A percentile compares a stretch with the other conserved stretches of the same genome.
These are phyloP conservation scores for Patella caerulea DNA, from an alignment of 2,888 invertebrate species.

Conservation along the genomic window DNA sequence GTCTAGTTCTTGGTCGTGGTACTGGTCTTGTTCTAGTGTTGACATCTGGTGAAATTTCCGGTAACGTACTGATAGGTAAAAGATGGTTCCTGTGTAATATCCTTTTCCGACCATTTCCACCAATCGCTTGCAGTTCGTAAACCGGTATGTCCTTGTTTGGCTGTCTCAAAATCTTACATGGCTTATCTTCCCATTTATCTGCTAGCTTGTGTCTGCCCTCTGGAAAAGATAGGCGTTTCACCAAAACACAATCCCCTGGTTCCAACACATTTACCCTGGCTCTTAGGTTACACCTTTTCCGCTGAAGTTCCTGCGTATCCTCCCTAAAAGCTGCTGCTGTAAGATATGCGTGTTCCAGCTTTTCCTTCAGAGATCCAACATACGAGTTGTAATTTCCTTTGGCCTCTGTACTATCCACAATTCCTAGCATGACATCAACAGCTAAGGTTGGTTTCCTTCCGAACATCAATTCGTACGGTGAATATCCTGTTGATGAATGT, in stretches of 20 bases:
- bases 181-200: too few relatives aligned
- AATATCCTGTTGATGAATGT: background rate
- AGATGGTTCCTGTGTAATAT: background rate
- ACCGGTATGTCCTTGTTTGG: too few relatives aligned
- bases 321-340: background rate
- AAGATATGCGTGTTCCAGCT: background rate
- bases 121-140: background rate
- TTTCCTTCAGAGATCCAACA: background rate
- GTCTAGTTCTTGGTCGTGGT: conserved; percentile 1
- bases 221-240: background rate
- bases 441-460: background rate
- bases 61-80: background rate
- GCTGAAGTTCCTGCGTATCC: background rate
- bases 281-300: background rate
- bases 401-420: background rate
- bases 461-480: background rate
- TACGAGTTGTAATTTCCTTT: background rate
- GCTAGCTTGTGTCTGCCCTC: background rate
- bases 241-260: background rate
- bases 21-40: background rate
- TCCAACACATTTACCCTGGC: background rate
- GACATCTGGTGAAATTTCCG: conserved; percentile 1
- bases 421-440: background rate
- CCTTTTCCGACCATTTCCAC: background rate
- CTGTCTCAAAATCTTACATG: too few relatives aligned